Evolutionary conservation across 2,113 vertebrate genomes (phyloP), one percentile per base, ranked within the genome.

Genomic region (Kryptolebias marmoratus): DNA sequence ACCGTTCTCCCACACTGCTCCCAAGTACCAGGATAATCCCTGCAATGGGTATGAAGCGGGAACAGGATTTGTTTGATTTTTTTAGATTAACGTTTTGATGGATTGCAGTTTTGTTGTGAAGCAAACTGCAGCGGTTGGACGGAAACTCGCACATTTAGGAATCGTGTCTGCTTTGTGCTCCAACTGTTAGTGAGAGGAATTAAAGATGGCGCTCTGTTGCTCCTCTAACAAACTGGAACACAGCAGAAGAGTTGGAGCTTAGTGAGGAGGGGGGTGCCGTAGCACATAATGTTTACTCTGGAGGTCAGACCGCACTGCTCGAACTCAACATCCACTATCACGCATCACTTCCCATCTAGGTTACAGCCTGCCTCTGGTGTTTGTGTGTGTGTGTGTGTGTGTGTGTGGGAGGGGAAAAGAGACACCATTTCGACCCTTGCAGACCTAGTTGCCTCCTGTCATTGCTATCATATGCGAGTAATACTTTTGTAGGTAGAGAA

Each of bases 1-100:
- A n/a, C 98, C 98, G 7, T 99, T 98, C 83, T 98, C 97, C 78
- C 98, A 99, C 87, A 97, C 95, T 0, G 95, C 96, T 0, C 94
- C 96, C 2, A 95, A 96, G 87, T 97, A 98, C 69, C 95, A 96
- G 85, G 94, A 96, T 90, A 99, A 99, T 49, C 98, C 98, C 0
- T 99, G 98, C 89, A 96, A 91, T 47, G 97, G 97, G 98, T 99
- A 82, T 89, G 97, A 93, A n/a, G 15, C 15, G 14, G 32, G 42
- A 15, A 1, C 44, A 39, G 13, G n/a, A 18, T 50, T 30, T 9
- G 13, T 56, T 5, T 31, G 12, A 6, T 45, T 28, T 11, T 22
- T 45, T 61, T n/a, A 16, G 11, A 10, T 10, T 61, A 11, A 12
- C 18, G n/a, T 36, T 42, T 10, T 12, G 32, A 9, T 22, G n/a